A percentile compares a stretch with the other conserved stretches of the same genome.
These are phyloP conservation scores for Drosophila buzzatii DNA, from an alignment of 2,888 invertebrate genomes.

Conservation along the genomic window DNA sequence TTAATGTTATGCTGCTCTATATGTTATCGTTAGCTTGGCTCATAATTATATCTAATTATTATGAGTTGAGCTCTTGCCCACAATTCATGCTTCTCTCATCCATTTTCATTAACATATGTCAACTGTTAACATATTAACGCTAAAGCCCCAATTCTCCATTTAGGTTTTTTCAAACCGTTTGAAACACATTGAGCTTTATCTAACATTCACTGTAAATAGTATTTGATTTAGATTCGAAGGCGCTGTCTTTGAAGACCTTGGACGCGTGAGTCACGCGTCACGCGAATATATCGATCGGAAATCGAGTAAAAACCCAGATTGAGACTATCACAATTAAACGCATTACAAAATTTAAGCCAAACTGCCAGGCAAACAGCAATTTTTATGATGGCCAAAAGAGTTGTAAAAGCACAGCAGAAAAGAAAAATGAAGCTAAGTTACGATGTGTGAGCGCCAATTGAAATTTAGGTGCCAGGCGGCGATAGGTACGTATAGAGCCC, in stretches of 20 bases:
- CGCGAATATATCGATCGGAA: slow-evolving; percentile 60
- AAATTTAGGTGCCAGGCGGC: slow-evolving; percentile 50
- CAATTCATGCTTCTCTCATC: too few relatives aligned
- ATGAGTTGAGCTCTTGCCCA: too few relatives aligned
- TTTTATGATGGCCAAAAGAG: slow-evolving; percentile 21
- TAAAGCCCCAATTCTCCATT: neutral
- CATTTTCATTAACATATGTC: too few relatives aligned
- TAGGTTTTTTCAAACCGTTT: neutral
- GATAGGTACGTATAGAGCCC: slow-evolving; percentile 50
- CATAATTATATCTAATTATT: too few relatives aligned
- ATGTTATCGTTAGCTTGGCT: too few relatives aligned
- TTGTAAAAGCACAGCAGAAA: slow-evolving; percentile 4
- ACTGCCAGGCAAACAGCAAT: slow-evolving; percentile 12
- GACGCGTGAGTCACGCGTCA: slow-evolving; percentile 63
- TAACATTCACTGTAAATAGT: neutral
- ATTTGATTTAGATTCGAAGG: slow-evolving; percentile 4
- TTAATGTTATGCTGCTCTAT: too few relatives aligned
- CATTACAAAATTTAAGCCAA: slow-evolving; percentile 64
- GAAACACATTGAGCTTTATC: neutral
- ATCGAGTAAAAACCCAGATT: slow-evolving; percentile 39
- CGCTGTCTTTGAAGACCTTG: slow-evolving; percentile 61
- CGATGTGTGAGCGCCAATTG: slow-evolving; percentile 80
- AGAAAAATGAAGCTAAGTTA: slow-evolving; percentile 45
- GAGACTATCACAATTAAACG: slow-evolving; percentile 61
- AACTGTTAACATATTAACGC: too few relatives aligned